Percentiles rank a stretch among this genome's conserved stretches.
These are phyloP conservation scores for Agapornis roseicollis DNA, from an alignment of 2,113 vertebrate genomes.

Conservation along the genomic window DNA sequence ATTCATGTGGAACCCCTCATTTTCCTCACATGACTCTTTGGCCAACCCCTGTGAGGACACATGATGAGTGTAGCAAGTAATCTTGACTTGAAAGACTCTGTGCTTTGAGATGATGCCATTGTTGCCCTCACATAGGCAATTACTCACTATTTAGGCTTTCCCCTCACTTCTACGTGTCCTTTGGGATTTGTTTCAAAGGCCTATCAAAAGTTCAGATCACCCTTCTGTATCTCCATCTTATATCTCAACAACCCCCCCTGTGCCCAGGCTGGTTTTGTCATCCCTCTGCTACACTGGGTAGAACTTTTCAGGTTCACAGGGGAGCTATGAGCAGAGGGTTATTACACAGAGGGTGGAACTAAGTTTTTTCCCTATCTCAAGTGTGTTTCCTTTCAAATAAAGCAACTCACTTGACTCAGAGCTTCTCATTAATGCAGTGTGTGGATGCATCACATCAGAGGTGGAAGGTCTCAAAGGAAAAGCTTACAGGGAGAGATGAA, in stretches of 20 bases:
- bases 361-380: neutral
- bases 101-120: neutral
- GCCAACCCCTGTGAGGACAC: neutral
- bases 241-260: neutral
- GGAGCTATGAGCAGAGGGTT: neutral
- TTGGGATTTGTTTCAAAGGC: neutral
- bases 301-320: neutral
- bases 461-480: neutral
- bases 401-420: neutral
- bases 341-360: neutral
- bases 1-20: neutral
- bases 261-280: neutral
- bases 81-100: neutral
- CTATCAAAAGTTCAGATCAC: fast-evolving
- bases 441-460: neutral
- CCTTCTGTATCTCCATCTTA: neutral
- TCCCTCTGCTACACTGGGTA: neutral
- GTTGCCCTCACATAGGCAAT: neutral
- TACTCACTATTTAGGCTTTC: neutral
- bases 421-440: neutral
- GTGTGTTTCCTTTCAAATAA: constrained; percentile 18
- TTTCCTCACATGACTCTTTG: neutral
- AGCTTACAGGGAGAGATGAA: neutral
- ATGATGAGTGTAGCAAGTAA: neutral
- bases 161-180: fast-evolving